Evolutionary conservation across 1,140 invertebrate species (phyloP).

Genomic region (Drosophila seguyi): DNA sequence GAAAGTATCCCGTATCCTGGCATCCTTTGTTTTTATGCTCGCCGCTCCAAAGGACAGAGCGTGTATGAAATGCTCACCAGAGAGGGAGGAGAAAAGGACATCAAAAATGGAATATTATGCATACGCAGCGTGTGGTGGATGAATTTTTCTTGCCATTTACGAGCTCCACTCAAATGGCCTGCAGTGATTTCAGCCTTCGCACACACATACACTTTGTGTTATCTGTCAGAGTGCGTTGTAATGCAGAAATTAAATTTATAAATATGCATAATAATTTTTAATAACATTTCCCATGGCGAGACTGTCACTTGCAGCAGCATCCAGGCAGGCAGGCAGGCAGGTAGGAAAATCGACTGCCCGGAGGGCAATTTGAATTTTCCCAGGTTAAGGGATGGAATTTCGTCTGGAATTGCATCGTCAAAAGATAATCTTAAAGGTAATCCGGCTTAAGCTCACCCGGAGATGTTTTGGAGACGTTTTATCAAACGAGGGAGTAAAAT

Average conservation of each 20-base stretch:
- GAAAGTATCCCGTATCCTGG: constrained; percentile 47
- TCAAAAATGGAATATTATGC: constrained; percentile 52
- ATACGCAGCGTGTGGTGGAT: constrained; percentile 39
- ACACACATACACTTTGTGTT: constrained; percentile 30
- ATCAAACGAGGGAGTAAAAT: not conserved
- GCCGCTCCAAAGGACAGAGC: constrained; percentile 52
- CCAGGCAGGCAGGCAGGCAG: not conserved
- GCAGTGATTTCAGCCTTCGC: constrained; percentile 66
- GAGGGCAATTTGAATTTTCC: constrained; percentile 34
- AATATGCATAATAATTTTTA: constrained; percentile 76
- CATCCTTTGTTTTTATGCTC: constrained; percentile 38
- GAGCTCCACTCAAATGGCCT: constrained; percentile 53
- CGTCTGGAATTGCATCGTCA: not conserved
- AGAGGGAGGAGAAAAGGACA: constrained; percentile 1
- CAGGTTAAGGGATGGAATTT: constrained; percentile 18
- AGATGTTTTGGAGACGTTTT: not conserved
- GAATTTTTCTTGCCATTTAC: constrained; percentile 54
- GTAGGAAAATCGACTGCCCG: constrained; percentile 32
- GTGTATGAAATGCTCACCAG: constrained; percentile 42
- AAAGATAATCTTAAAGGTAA: constrained; percentile 5
- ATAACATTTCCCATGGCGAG: constrained; percentile 63
- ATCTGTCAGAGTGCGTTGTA: constrained; percentile 49
- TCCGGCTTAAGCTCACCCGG: not conserved
- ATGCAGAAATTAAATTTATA: constrained; percentile 78
- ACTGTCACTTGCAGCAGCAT: constrained; percentile 39